Percentiles rank a stretch among this genome's conserved stretches.
Conservation (phyloP, 2,797 vertebrate species). For the Oreortyx pictus region DNA sequence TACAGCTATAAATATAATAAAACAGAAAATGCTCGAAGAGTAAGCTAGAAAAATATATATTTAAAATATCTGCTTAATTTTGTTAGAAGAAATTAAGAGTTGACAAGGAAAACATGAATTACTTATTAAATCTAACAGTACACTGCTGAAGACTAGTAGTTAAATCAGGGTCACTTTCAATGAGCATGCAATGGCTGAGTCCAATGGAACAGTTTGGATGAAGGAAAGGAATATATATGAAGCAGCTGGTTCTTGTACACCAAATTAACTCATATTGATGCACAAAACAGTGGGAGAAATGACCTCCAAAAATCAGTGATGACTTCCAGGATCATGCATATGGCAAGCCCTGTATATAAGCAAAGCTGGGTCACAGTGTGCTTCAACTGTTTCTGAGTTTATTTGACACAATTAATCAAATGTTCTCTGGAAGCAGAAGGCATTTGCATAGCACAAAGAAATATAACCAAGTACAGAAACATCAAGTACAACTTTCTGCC, state of each 20-base stretch:
- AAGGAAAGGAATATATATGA: not conserved
- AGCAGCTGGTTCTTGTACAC: not conserved
- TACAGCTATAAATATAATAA: not conserved
- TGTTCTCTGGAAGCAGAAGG: conserved; percentile 46
- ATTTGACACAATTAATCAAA: conserved; percentile 29
- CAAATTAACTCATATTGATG: not conserved
- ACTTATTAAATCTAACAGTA: not conserved
- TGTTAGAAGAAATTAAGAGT: not conserved
- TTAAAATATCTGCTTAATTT: not conserved
- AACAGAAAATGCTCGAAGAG: not conserved
- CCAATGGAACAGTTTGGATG: not conserved
- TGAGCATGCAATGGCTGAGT: not conserved
- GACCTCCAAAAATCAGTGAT: not conserved
- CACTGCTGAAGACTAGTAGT: not conserved
- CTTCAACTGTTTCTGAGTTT: conserved; percentile 36
- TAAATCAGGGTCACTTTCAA: not conserved
- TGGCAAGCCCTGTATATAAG: not conserved
- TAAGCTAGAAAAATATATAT: not conserved
- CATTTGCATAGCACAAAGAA: conserved; percentile 4
- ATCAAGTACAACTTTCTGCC: not conserved
- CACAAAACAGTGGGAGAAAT: not conserved
- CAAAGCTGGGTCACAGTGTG: not conserved
- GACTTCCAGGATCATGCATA: not conserved
- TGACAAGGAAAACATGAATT: not conserved
- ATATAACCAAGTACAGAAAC: not conserved